Conservation (phyloP, 2,797 vertebrate genomes). For the Thunnus albacares region DNA sequence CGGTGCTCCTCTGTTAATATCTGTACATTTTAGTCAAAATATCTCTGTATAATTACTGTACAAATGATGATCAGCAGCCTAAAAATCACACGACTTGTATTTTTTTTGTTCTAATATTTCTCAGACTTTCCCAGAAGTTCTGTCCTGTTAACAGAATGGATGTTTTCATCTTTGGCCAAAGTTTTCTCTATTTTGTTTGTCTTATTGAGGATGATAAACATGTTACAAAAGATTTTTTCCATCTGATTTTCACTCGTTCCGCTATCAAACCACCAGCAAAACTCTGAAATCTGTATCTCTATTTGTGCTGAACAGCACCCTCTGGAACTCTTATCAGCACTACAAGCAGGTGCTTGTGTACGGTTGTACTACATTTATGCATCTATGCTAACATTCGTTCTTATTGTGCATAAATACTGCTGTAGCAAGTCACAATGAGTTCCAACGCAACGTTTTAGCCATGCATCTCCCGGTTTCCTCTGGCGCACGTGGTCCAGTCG, state of each 20-base stretch:
- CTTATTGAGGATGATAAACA: conserved; percentile 24
- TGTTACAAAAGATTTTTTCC: conserved; percentile 42
- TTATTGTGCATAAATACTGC: not conserved
- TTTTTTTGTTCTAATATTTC: not conserved
- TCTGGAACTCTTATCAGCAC: conserved; percentile 13
- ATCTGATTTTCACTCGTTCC: not conserved
- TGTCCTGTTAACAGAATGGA: not conserved
- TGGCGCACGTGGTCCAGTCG: too few species aligned
- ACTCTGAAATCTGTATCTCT: not conserved
- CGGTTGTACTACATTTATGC: not conserved
- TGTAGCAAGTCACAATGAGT: too few species aligned
- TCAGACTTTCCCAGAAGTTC: conserved; percentile 21
- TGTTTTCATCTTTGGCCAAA: not conserved
- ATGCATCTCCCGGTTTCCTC: too few species aligned
- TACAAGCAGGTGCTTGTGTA: not conserved
- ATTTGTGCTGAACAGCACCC: conserved; percentile 19
- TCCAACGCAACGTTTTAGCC: too few species aligned
- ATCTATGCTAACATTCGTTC: not conserved
- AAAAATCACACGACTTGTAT: not conserved
- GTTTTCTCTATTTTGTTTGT: conserved; percentile 9
- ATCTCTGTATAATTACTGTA: not conserved
- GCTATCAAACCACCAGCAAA: conserved; percentile 12
- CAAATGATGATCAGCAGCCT: not conserved
- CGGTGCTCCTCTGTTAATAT: not conserved
- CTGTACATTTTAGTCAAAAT: not conserved